Percentiles rank a stretch among this genome's conserved stretches.
These are phyloP conservation scores for Crocodylus rhombifer DNA, from an alignment of 2,797 vertebrate species.

Conservation along the genomic window DNA sequence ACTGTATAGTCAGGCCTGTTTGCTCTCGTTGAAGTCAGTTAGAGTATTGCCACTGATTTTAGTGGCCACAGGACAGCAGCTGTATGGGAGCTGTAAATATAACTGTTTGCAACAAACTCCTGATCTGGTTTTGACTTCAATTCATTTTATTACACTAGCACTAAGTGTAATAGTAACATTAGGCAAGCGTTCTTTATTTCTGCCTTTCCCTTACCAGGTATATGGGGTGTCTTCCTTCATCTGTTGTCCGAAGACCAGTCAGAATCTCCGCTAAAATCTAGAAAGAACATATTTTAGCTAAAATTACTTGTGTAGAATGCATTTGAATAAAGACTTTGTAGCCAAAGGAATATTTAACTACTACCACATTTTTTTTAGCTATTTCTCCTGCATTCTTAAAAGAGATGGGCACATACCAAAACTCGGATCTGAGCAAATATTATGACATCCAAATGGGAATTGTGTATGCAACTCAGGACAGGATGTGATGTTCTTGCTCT, in stretches of 20 bases:
- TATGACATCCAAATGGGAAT: background rate
- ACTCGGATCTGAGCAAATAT: background rate
- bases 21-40: background rate
- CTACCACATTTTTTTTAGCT: background rate
- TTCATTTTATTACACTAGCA: background rate
- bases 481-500: background rate
- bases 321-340: background rate
- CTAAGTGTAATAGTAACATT: background rate
- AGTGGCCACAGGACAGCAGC: background rate
- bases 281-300: background rate
- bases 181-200: background rate
- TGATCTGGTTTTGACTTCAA: background rate
- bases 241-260: slow-evolving; percentile 80
- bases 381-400: background rate
- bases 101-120: background rate
- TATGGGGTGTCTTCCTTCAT: slow-evolving; percentile 74
- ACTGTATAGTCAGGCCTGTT: background rate
- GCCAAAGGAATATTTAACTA: background rate
- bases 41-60: background rate
- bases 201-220: slow-evolving; percentile 80
- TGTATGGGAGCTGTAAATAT: background rate
- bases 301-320: background rate
- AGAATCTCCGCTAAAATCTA: slow-evolving; percentile 84
- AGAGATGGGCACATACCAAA: background rate
- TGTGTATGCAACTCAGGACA: background rate